Evolutionary conservation across 2,888 invertebrate genomes (phyloP).

Genomic region (Eristalinus sepulchralis): DNA sequence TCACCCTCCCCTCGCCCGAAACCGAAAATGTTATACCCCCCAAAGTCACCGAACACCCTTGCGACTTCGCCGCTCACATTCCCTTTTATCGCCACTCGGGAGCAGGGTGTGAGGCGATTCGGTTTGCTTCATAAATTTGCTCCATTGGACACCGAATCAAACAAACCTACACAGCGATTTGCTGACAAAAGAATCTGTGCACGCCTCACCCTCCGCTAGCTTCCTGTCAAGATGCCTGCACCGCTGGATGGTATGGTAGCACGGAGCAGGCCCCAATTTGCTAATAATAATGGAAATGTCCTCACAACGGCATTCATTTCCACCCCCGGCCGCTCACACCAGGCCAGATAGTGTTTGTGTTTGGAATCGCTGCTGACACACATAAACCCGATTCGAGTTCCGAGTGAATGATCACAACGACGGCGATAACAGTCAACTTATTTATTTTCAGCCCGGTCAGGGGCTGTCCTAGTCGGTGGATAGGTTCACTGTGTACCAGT

Average conservation of each 20-base stretch:
- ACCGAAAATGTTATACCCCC: constrained; percentile 20
- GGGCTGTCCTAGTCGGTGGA: constrained; percentile 16
- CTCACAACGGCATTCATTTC: constrained; percentile 26
- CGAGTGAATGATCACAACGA: constrained; percentile 38
- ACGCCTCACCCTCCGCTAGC: neutral
- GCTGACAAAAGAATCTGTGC: constrained; percentile 60
- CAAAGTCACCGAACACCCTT: constrained; percentile 13
- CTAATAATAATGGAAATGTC: constrained; percentile 58
- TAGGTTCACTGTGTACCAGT: constrained; percentile 83
- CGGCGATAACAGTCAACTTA: constrained; percentile 28
- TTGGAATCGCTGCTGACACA: constrained; percentile 26
- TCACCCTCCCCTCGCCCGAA: constrained; percentile 4
- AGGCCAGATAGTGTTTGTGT: neutral
- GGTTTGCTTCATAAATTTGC: constrained; percentile 41
- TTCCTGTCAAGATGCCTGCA: neutral
- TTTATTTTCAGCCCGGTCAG: constrained; percentile 28
- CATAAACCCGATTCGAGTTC: constrained; percentile 39
- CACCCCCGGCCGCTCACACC: neutral
- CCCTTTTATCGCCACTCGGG: constrained; percentile 5
- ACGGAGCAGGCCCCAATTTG: constrained; percentile 23
- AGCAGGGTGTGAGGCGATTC: constrained; percentile 24
- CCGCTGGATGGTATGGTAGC: constrained; percentile 19
- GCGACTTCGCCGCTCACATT: neutral
- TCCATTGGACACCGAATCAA: constrained; percentile 44
- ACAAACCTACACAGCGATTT: constrained; percentile 31